Evolutionary conservation across 2,113 vertebrate genomes (phyloP), one percentile per base, ranked within the genome.

Genomic region (Solea solea): DNA sequence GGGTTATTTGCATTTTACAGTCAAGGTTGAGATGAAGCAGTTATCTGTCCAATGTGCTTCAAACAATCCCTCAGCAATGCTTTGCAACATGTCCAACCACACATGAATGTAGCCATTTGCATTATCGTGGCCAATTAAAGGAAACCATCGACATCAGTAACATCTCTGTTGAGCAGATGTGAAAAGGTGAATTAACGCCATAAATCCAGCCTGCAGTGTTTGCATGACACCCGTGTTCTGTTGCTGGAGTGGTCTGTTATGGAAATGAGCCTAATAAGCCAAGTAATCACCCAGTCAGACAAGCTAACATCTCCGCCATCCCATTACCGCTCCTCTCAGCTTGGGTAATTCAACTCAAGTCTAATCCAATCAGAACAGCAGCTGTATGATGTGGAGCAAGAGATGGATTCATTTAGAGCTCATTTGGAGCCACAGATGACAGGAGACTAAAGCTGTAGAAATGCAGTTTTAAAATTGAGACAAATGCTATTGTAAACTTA

Each of bases 251-350:
- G 21, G 72, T 73, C 40, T 42, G 34, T 57, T 68, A 64, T 61
- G 50, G 64, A 81, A 84, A 86, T 83, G 48, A 44, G 53, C 68
- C 80, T 84, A 82, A 89, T 85, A 80, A 83, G 50, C 66, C 69
- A 80, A 90, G 72, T 84, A 81, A 88, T 88, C 74, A 90, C 76
- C 76, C 60, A 83, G 88, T 86, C 84, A 85, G 77, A 16, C 34
- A 15, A 63, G 67, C 75, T 72, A 51, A 21, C 59, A 66, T 54
- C 73, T 70, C 66, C 34, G 25, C 69, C 78, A 76, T 85, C 74
- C 75, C 71, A 77, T 88, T 81, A 86, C 53, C 53, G 75, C 75
- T 83, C 59, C 64, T 84, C 74, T 86, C 72, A 77, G 76, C 82
- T 72, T 71, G 74, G 69, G 72, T 86, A 64, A 85, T 74, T 89